Base-by-base conservation (phyloP, 2,888 invertebrate species). In the Marasmarcha lunaedactyla region DNA sequence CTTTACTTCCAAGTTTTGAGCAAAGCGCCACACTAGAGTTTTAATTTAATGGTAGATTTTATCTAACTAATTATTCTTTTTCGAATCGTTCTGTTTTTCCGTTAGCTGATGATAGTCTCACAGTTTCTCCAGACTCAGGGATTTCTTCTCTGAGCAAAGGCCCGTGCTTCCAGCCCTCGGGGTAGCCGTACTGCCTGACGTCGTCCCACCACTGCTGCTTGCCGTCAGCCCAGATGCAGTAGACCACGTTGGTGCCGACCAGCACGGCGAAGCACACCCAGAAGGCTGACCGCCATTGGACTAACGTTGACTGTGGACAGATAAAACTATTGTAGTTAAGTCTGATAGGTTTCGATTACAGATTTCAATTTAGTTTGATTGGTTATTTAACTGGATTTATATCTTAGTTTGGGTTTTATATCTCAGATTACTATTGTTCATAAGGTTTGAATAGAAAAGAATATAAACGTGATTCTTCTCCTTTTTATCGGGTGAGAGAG, bases 121-220 rank as follows among this genome's bases (percentile, higher is more conserved):
- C 58, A 1, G 61, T 48, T 42, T 73, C 73, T 1, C 67, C 61
- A 45, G 62, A 58, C 43, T 62, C 63, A 0, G 59, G 53, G 1
- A 51, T 57, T 1, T 55, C 54, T n/a, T 47, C 38, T 3, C 40
- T 47, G 14, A 30, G 1, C 14, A 27, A 30, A 30, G 37, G 15
- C 1, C 36, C 36, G 25, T 36, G 36, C 2, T 36, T 36, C 36
- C 36, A 79, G 13, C 59, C 67, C 1, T 59, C 55, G 0, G 79
- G 83, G 43, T 78, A 78, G 1, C 81, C 81, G 40, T 66, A 71
- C 40, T 77, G 71, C 7, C 84, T 61, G 1, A 86, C 84, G 46
- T 88, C 85, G 53, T 91, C 90, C 92, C 92, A 92, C 58, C 86
- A 85, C 51, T 92, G 90, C 33, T 89, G 87, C 41, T 90, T 88